Percentiles rank a stretch among this genome's conserved stretches.
Conservation (phyloP, 1,140 invertebrate species). For the Leptinotarsa defecta region DNA sequence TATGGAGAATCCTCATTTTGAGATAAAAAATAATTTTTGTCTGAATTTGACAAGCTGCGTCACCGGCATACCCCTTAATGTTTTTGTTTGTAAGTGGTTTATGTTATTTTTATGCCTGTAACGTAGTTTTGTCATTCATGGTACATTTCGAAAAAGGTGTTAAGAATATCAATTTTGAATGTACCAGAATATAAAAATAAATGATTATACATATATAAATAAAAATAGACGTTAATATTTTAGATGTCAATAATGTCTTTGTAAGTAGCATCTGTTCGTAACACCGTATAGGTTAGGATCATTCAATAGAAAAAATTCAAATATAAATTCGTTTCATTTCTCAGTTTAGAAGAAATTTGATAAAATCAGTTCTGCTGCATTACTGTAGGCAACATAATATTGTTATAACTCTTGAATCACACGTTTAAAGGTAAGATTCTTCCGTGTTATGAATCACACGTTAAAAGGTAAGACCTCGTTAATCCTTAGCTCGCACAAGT, state of each 20-base stretch:
- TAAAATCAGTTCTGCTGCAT: too few relatives aligned
- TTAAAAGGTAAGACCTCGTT: too few relatives aligned
- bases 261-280: constrained; percentile 59
- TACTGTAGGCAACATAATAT: too few relatives aligned
- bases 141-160: constrained; percentile 31
- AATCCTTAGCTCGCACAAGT: too few relatives aligned
- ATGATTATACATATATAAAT: constrained; percentile 58
- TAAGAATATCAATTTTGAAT: constrained; percentile 42
- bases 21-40: background rate
- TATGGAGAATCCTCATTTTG: background rate
- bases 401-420: too few relatives aligned
- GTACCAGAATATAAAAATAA: constrained; percentile 51
- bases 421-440: too few relatives aligned
- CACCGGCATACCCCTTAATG: constrained; percentile 11
- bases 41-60: background rate
- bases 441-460: too few relatives aligned
- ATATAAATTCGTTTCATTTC: constrained; percentile 29
- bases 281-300: constrained; percentile 55
- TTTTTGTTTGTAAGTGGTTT: constrained; percentile 29
- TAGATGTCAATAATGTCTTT: constrained; percentile 58
- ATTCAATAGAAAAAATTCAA: constrained; percentile 55
- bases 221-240: constrained; percentile 56
- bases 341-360: background rate
- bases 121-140: background rate
- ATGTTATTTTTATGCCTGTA: constrained; percentile 17